These are phyloP conservation scores for Rhinichthys osculus DNA, from an alignment of 2,797 vertebrate species.

Conservation along the genomic window DNA sequence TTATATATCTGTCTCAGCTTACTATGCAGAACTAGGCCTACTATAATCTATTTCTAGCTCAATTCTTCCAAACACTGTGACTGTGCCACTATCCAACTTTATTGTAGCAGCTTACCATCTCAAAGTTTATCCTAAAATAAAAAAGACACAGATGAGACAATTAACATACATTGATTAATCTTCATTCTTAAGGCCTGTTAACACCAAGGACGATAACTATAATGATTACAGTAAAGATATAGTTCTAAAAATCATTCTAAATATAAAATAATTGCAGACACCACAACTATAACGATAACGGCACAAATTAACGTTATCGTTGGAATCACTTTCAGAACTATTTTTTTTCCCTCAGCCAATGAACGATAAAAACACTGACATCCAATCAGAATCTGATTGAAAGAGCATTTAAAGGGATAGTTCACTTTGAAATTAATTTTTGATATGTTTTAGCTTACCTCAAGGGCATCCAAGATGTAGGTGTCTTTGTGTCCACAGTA, in stretches of 20 bases:
- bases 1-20: not conserved
- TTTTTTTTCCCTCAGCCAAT: not conserved
- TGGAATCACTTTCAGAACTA: not conserved
- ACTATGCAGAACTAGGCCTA: not conserved
- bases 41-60: not conserved
- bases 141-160: not conserved
- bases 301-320: not conserved
- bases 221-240: not conserved
- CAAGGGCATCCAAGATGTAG: no score
- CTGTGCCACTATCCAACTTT: not conserved
- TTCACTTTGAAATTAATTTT: no score
- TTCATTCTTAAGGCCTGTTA: not conserved
- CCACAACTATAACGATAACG: not conserved
- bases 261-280: not conserved
- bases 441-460: no score
- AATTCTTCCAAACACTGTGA: not conserved
- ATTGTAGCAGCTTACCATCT: not conserved
- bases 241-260: not conserved
- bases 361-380: not conserved
- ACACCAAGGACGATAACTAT: not conserved
- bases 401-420: not conserved
- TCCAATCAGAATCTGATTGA: not conserved
- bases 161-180: not conserved
- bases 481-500: no score
- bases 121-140: not conserved